Percentiles rank a stretch among this genome's conserved stretches.
phyloP scores from a whole-genome alignment of 2,888 invertebrate species.

The Cosmia trapezina region DNA sequence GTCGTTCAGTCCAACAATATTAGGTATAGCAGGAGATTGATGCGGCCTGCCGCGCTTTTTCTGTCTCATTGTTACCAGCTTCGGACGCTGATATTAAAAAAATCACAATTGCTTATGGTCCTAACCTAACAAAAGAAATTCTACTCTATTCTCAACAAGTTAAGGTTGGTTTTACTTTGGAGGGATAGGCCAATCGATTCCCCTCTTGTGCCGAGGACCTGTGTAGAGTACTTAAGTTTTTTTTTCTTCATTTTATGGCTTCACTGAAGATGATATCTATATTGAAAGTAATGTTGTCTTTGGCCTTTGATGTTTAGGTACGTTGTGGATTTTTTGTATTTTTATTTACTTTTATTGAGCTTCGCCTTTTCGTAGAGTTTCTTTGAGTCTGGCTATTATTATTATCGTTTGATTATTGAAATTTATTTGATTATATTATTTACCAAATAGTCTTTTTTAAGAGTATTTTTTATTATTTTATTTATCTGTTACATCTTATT shows the following conservation, averaged over 20 bases:
- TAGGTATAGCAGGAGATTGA: conserved; percentile 71
- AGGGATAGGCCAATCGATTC: conserved; percentile 45
- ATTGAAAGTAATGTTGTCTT: conserved; percentile 46
- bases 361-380: background rate
- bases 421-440: background rate
- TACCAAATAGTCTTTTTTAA: background rate
- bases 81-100: conserved; percentile 70
- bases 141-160: accelerated
- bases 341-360: background rate
- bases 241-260: conserved; percentile 45
- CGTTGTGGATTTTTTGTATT: conserved; percentile 18
- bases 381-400: conserved; percentile 14
- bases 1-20: conserved; percentile 69
- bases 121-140: background rate
- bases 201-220: conserved; percentile 48
- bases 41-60: conserved; percentile 70
- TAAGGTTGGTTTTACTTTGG: conserved; percentile 10
- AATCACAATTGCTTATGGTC: conserved; percentile 59
- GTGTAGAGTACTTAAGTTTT: conserved; percentile 52
- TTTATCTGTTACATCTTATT: too few species aligned
- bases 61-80: conserved; percentile 69
- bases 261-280: conserved; percentile 46
- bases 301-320: conserved; percentile 35
- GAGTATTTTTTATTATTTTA: too few species aligned
- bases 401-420: background rate